Evolutionary conservation across 1,140 invertebrate genomes (phyloP).

Genomic region (Orius insidiosus): DNA sequence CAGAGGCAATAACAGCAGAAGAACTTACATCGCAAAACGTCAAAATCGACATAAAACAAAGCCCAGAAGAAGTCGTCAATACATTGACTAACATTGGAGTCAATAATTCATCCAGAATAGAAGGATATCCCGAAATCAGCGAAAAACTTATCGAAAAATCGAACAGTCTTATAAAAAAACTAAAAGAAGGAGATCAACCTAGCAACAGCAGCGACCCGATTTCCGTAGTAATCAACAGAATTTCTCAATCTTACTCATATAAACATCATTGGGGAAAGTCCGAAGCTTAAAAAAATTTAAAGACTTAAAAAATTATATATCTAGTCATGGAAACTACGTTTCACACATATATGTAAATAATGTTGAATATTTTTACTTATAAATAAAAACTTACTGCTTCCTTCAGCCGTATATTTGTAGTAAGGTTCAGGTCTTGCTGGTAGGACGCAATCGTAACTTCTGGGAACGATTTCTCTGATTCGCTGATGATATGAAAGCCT

Average conservation of each 20-base stretch:
- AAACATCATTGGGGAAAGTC: constrained; percentile 15
- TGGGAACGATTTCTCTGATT: constrained; percentile 81
- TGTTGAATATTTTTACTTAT: not conserved
- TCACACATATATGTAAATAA: constrained; percentile 2
- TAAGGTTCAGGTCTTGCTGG: constrained; percentile 60
- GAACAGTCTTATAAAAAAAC: constrained; percentile 6
- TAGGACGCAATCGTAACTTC: constrained; percentile 64
- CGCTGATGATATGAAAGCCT: constrained; percentile 90
- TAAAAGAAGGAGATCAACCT: constrained; percentile 1
- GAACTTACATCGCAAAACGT: not conserved
- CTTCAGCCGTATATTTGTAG: constrained; percentile 68
- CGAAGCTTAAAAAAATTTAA: constrained; percentile 8
- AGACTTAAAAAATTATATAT: constrained; percentile 3
- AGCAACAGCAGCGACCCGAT: constrained; percentile 12
- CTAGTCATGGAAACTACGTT: not conserved
- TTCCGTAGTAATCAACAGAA: constrained; percentile 15
- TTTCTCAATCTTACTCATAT: constrained; percentile 17
- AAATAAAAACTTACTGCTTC: constrained; percentile 43
- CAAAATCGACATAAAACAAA: constrained; percentile 7
- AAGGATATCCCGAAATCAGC: not conserved
- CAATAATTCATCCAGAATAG: constrained; percentile 3
- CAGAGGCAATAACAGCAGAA: not conserved
- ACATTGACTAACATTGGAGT: constrained; percentile 10
- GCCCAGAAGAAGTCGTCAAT: constrained; percentile 15
- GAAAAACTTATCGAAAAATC: not conserved